These are phyloP conservation scores for Leptopilina syphax DNA, from an alignment of 2,888 invertebrate species.

Conservation along the genomic window DNA sequence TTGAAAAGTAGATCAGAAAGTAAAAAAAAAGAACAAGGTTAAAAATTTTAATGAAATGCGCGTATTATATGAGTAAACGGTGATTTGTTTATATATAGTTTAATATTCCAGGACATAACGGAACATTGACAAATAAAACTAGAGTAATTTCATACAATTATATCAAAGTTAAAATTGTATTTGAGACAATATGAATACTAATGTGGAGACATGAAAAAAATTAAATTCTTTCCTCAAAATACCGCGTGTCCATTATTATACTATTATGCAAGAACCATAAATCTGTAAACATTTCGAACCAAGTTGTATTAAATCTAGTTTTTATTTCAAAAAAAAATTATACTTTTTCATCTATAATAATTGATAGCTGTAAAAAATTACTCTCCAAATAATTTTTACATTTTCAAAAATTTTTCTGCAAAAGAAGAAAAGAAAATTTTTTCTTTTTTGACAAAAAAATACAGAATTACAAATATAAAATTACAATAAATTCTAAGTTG, in stretches of 20 bases:
- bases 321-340: too few species aligned
- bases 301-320: not conserved
- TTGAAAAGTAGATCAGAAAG: conserved; percentile 2
- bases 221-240: not conserved
- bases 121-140: conserved; percentile 2
- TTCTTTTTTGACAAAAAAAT: too few species aligned
- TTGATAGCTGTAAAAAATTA: too few species aligned
- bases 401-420: too few species aligned
- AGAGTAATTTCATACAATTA: conserved; percentile 4
- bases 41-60: not conserved
- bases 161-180: not conserved
- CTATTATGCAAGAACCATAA: not conserved
- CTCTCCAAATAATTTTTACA: too few species aligned
- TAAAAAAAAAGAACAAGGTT: not conserved
- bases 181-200: conserved; percentile 19
- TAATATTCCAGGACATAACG: conserved; percentile 12
- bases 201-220: not conserved
- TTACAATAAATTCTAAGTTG: too few species aligned
- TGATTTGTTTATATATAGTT: conserved; percentile 12
- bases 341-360: too few species aligned
- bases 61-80: conserved; percentile 1
- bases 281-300: not conserved
- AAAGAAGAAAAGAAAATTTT: too few species aligned
- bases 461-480: too few species aligned
- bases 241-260: not conserved